Percentiles rank a stretch among this genome's conserved stretches.
phyloP scores from a whole-genome alignment of 2,888 invertebrate genomes.

The Sminthurides aquaticus region DNA sequence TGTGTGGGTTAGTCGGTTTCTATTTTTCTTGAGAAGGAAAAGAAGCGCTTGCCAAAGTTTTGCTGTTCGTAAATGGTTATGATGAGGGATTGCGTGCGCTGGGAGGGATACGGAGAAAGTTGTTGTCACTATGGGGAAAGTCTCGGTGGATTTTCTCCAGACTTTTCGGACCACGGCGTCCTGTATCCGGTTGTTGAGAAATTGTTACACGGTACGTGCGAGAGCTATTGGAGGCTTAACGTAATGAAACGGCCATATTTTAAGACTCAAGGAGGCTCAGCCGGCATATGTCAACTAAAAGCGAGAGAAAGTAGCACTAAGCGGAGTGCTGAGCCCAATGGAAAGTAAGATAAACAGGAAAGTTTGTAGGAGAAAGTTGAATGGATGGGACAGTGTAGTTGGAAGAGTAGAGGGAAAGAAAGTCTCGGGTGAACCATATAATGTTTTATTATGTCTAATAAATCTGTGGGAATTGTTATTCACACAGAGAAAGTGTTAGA shows the following conservation, averaged over 20 bases:
- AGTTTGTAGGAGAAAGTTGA: no score
- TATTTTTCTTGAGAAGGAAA: no score
- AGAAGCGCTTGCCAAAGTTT: no score
- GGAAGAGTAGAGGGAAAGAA: no score
- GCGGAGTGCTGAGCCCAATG: background rate
- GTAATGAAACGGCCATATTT: background rate
- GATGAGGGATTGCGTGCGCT: no score
- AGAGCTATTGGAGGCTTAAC: background rate
- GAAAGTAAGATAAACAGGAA: background rate
- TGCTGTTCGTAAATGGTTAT: no score
- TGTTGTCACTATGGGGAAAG: no score
- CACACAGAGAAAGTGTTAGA: background rate
- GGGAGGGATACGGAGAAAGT: no score
- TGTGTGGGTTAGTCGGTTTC: no score
- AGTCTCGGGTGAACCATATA: slow-evolving; percentile 1
- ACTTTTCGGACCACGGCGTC: no score
- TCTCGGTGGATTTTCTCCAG: no score
- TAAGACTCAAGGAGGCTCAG: background rate
- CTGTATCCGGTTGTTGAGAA: background rate
- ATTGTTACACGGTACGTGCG: background rate
- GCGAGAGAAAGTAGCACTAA: background rate
- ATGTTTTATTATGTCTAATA: slow-evolving; percentile 6
- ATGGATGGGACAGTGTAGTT: no score
- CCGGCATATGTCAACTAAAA: background rate
- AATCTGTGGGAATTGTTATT: background rate